Evolutionary conservation across 2,888 invertebrate species (phyloP), one percentile per base, ranked within the genome.

Genomic region (Stenurella melanura): DNA sequence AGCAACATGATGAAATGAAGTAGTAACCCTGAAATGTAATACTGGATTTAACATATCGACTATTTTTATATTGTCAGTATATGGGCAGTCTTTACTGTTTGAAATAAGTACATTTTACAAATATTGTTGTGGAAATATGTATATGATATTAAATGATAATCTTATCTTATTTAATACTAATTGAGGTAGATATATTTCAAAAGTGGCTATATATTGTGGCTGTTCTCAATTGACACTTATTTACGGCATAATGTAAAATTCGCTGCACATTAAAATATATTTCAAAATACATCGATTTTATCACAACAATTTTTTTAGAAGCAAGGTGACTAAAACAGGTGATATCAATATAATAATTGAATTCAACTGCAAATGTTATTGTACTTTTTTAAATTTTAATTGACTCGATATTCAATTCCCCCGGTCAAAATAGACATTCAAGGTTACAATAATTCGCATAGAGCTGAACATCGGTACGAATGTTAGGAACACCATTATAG

Each of bases 201-300:
- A 50, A 50, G 50, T 50, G 50, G 50, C 50, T 50, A 50, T 50
- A 50, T 50, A 15, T 42, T 50, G n/a, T 50, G n/a, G n/a, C 50
- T 15, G n/a, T n/a, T 15, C 6, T 50, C 15, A 50, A n/a, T 50
- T 50, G 50, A 50, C 50, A n/a, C 6, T 15, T 17, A 7, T 50
- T 50, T 50, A 50, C n/a, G n/a, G 50, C n/a, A 50, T 17, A 50
- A 26, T 7, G 5, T 50, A 50, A 50, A 17, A n/a, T 50, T 50
- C n/a, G 50, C 6, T 50, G n/a, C 21, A 26, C 4, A 3, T 4
- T 50, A 50, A 50, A 50, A n/a, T 50, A n/a, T n/a, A n/a, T 0
- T 50, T 50, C 50, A n/a, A 50, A 50, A n/a, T 17, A 7, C 50
- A n/a, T 34, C 9, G 30, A 34, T 34, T 34, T 34, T 34, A 9